Evolutionary conservation across 2,797 vertebrate genomes (phyloP), one percentile per base, ranked within the genome.

Genomic region (Hyperoplus lanceolatus): DNA sequence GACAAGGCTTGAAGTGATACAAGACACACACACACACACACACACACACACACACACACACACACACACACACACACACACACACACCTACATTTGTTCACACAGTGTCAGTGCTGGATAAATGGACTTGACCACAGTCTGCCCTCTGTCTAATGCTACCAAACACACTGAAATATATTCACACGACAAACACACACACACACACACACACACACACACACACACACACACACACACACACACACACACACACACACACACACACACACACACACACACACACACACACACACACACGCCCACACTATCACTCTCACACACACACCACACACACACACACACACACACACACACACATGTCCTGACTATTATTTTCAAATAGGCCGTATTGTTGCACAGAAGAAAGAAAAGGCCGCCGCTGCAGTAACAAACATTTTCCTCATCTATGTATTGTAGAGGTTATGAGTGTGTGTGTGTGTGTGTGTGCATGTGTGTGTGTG

Each of bases 51-150:
- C 46, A 60, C 36, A 43, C 49, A 11, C 36, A 50, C 46, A 73
- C 8, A n/a, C 53, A 50, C 38, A 82, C 66, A 67, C 43, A 53
- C 48, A 60, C 12, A 39, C 78, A 79, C 45, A 50, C 50, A 67
- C 68, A 72, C 39, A 36, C 42, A 70, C 38, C 73, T 58, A 8
- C 11, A 29, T 38, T 49, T 14, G 70, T 59, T 59, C 60, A 72
- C 21, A 59, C 38, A 29, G 29, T 29, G n/a, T 68, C 50, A 68
- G 70, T 38, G 57, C 79, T 81, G 86, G 86, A 91, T 89, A 91
- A 90, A 93, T 91, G 79, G 84, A 88, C 78, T 90, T 92, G 92
- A 92, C 90, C 90, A 90, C 87, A 84, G 73, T 87, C 75, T 92
- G 89, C 85, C 90, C 90, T 84, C 82, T 82, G 81, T 92, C 77